Evolutionary conservation across 2,888 invertebrate genomes (phyloP).

Genomic region (Deilephila elpenor): DNA sequence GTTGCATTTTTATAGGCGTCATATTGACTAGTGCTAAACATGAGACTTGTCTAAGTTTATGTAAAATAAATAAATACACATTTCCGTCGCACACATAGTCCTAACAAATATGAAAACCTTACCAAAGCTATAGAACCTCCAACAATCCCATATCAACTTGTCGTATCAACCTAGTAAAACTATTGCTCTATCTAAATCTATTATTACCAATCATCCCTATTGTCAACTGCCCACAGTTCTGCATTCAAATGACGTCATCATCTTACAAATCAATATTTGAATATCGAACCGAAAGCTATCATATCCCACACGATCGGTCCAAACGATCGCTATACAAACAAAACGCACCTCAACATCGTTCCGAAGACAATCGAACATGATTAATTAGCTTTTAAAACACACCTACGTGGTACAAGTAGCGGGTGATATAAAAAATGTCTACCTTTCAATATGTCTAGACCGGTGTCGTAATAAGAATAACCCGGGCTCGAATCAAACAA

Average conservation of each 20-base stretch:
- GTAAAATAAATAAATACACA: too few relatives aligned
- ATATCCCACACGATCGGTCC: constrained; percentile 21
- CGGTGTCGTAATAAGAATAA: constrained; percentile 40
- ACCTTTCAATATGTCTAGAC: constrained; percentile 70
- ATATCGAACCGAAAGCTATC: constrained; percentile 17
- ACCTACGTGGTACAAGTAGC: constrained; percentile 60
- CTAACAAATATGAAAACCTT: too few relatives aligned
- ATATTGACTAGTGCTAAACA: too few relatives aligned
- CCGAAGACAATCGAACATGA: constrained; percentile 52
- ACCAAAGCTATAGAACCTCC: too few relatives aligned
- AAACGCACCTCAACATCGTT: constrained; percentile 19
- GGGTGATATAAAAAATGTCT: constrained; percentile 67
- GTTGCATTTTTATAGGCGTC: not conserved
- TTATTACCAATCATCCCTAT: constrained; percentile 1
- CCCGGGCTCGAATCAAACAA: constrained; percentile 59
- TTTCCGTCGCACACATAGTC: too few relatives aligned
- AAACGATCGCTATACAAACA: constrained; percentile 10
- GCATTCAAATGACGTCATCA: constrained; percentile 8
- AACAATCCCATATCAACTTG: not conserved
- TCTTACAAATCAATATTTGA: not conserved
- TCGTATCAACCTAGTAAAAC: not conserved
- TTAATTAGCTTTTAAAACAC: constrained; percentile 62
- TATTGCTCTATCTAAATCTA: not conserved
- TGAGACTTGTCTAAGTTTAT: too few relatives aligned
- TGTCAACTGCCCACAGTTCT: not conserved